phyloP scores from a whole-genome alignment of 2,113 vertebrate genomes.

The Procapra przewalskii region DNA sequence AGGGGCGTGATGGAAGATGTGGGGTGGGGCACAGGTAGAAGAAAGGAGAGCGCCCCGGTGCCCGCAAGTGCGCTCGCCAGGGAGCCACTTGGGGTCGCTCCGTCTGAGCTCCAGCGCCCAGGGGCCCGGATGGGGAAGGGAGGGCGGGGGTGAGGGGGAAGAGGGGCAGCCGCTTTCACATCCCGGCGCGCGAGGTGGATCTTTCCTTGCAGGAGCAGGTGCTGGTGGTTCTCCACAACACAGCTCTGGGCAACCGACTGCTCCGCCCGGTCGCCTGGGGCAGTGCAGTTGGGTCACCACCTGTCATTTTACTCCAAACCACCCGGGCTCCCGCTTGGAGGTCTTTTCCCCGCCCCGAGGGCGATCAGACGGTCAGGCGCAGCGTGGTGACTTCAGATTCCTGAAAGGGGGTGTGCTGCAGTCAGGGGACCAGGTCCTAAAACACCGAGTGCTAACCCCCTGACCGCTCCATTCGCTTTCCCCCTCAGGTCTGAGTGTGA shows the following conservation, averaged over 20 bases:
- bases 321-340: too few species aligned
- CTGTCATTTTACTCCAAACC: not conserved
- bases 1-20: not conserved
- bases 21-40: not conserved
- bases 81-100: not conserved
- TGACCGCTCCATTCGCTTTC: not conserved
- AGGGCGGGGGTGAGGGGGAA: not conserved
- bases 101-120: not conserved
- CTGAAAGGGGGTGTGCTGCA: not conserved
- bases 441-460: not conserved
- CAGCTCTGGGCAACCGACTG: not conserved
- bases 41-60: accelerated
- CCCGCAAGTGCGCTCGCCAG: not conserved
- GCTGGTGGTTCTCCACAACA: not conserved
- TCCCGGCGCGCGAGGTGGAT: accelerated
- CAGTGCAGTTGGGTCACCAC: not conserved
- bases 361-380: too few species aligned
- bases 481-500: not conserved
- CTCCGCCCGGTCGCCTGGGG: not conserved
- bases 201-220: too few species aligned
- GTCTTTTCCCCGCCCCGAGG: accelerated
- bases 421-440: not conserved
- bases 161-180: accelerated
- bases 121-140: not conserved
- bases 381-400: not conserved